These are phyloP conservation scores for Lysandra coridon DNA, from an alignment of 2,888 invertebrate genomes.

Conservation along the genomic window DNA sequence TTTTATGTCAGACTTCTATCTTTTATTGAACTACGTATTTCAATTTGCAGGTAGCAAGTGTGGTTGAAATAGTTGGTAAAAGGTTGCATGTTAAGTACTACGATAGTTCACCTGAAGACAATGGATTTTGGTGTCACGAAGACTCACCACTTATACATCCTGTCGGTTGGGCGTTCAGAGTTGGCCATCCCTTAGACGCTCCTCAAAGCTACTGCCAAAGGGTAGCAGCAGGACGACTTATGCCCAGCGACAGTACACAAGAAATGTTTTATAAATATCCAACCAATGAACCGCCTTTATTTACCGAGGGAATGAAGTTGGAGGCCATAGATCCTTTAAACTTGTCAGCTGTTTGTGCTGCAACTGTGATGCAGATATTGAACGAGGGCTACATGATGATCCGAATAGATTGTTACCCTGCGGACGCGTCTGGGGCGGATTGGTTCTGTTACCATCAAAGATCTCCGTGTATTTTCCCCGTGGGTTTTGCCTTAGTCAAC, in stretches of 20 bases:
- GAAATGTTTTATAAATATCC: constrained; percentile 87
- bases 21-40: not conserved
- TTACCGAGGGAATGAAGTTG: constrained; percentile 94
- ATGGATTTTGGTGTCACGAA: constrained; percentile 98
- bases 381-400: constrained; percentile 97
- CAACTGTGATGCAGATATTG: constrained; percentile 96
- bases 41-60: constrained; percentile 85
- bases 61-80: constrained; percentile 95
- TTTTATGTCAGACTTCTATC: not conserved
- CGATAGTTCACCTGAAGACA: constrained; percentile 88
- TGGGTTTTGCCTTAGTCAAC: constrained; percentile 94
- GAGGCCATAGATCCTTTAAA: constrained; percentile 99
- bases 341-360: constrained; percentile 95
- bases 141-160: constrained; percentile 97
- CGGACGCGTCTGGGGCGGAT: constrained; percentile 91
- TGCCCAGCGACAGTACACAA: constrained; percentile 89
- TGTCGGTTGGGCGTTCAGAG: constrained; percentile 96
- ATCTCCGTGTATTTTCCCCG: constrained; percentile 97
- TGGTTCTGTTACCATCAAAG: constrained; percentile 98
- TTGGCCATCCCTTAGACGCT: constrained; percentile 94
- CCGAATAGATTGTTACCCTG: constrained; percentile 94
- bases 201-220: constrained; percentile 89
- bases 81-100: constrained; percentile 94
- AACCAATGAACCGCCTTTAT: constrained; percentile 76
- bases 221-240: constrained; percentile 84